Conservation (phyloP, 2,797 vertebrate species). For the Xenopus petersii region DNA sequence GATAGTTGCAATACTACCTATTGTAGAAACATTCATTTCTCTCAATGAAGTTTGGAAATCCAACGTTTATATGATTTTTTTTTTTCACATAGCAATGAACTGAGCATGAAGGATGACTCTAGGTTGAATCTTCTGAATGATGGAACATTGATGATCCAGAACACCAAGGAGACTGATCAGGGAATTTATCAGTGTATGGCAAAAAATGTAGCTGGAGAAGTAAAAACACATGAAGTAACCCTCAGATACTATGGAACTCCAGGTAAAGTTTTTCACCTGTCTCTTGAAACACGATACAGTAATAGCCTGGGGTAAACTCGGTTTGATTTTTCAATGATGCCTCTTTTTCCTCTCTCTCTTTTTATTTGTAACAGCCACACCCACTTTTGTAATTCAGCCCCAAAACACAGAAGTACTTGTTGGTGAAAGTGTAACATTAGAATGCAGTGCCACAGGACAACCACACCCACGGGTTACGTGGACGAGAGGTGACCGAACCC, state of each 20-base stretch:
- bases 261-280: conserved; percentile 61
- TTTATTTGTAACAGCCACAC: conserved; percentile 73
- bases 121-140: conserved; percentile 94
- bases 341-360: background rate
- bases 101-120: conserved; percentile 93
- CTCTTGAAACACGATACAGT: no score
- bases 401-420: conserved; percentile 97
- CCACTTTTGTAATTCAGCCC: conserved; percentile 95
- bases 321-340: no score
- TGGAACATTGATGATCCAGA: conserved; percentile 94
- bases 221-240: conserved; percentile 92
- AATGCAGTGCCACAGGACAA: conserved; percentile 92
- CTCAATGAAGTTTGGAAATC: no score
- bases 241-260: conserved; percentile 91
- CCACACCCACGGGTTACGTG: conserved; percentile 87
- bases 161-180: conserved; percentile 92
- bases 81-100: conserved; percentile 78
- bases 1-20: no score
- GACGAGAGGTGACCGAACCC: conserved; percentile 85
- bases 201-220: conserved; percentile 93
- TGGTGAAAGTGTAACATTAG: conserved; percentile 92
- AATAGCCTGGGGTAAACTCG: no score
- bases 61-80: background rate
- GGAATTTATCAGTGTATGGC: conserved; percentile 98
- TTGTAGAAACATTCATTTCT: no score